Evolutionary conservation across 2,888 invertebrate species (phyloP).

Genomic region (Metalampra italica): DNA sequence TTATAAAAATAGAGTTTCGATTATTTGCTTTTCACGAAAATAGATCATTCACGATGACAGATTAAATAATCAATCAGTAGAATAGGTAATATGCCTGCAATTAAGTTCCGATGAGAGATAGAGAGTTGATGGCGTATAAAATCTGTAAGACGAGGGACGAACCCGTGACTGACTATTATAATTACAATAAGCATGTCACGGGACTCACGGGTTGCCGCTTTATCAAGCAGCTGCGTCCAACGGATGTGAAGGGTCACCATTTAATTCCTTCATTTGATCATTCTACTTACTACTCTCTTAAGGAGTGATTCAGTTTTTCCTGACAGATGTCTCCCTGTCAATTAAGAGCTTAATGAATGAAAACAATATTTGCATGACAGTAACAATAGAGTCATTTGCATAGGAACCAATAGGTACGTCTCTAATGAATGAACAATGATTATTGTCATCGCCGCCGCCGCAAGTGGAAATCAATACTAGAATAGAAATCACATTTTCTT

Average conservation of each 20-base stretch:
- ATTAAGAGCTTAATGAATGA: conserved; percentile 67
- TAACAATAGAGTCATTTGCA: conserved; percentile 67
- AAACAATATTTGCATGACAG: conserved; percentile 66
- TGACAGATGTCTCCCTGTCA: conserved; percentile 70
- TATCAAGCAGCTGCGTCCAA: conserved; percentile 54
- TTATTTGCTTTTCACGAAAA: conserved; percentile 4
- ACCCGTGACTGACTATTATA: conserved; percentile 43
- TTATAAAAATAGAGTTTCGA: neutral
- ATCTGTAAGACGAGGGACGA: conserved; percentile 30
- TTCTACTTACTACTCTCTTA: conserved; percentile 35
- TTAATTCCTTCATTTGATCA: conserved; percentile 67
- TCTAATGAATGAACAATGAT: conserved; percentile 60
- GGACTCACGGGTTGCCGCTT: conserved; percentile 26
- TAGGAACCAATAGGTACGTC: conserved; percentile 44
- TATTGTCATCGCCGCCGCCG: conserved; percentile 43
- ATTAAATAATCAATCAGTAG: conserved; percentile 16
- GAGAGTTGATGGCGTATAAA: conserved; percentile 1
- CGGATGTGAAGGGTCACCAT: conserved; percentile 73
- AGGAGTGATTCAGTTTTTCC: conserved; percentile 72
- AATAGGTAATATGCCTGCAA: conserved; percentile 18
- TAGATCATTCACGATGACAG: neutral
- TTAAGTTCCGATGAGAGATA: conserved; percentile 8
- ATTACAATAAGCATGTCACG: conserved; percentile 57
- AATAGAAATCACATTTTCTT: conserved; percentile 70
- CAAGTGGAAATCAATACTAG: conserved; percentile 65